Percentiles rank a stretch among this genome's conserved stretches.
Evolutionary conservation across 2,113 vertebrate species (phyloP).

Genomic region (Tauraco erythrolophus): DNA sequence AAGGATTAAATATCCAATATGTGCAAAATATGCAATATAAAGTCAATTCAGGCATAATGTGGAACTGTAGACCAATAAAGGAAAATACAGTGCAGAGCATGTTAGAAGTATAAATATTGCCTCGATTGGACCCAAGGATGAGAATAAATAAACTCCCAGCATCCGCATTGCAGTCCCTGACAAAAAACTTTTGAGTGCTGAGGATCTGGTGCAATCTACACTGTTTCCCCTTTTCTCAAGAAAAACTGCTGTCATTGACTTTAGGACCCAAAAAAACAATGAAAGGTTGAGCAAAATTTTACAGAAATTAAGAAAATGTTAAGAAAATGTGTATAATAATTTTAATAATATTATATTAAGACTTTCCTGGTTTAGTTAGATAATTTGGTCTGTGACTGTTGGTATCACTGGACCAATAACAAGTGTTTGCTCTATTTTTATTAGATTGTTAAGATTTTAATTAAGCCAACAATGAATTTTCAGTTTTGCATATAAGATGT

Average conservation of each 20-base stretch:
- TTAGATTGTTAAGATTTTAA: neutral
- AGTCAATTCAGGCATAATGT: neutral
- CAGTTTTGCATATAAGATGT: neutral
- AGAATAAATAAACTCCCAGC: neutral
- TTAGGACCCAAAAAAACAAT: neutral
- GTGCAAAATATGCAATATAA: neutral
- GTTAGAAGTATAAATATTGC: neutral
- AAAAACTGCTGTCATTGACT: neutral
- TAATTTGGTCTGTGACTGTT: neutral
- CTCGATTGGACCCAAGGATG: neutral
- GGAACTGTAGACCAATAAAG: neutral
- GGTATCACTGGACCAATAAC: neutral
- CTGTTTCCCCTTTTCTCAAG: neutral
- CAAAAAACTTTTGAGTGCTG: neutral
- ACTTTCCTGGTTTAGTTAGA: neutral
- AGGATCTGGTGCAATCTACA: neutral
- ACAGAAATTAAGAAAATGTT: neutral
- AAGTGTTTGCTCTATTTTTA: neutral
- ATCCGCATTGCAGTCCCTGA: neutral
- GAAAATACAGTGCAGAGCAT: neutral
- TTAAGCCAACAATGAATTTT: neutral
- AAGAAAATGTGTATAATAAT: neutral
- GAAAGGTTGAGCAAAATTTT: neutral
- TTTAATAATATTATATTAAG: neutral
- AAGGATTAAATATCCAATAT: neutral